A percentile compares a stretch with the other conserved stretches of the same genome.
Evolutionary conservation across 2,888 invertebrate genomes (phyloP).

Genomic region (Drosophila mayaguana): DNA sequence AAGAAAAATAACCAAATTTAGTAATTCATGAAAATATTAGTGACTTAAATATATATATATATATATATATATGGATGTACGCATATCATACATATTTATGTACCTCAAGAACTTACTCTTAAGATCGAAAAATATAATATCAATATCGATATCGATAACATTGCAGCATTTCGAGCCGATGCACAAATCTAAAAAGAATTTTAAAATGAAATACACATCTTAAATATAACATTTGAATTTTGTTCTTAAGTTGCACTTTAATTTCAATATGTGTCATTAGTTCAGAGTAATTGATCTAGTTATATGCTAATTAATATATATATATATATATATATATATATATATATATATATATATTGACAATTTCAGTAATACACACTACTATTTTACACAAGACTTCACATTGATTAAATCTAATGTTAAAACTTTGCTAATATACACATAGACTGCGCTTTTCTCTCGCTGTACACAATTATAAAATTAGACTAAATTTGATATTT

Average conservation of each 20-base stretch:
- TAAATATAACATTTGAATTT: neutral
- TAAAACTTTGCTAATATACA: slow-evolving; percentile 10
- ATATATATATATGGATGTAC: too few relatives aligned
- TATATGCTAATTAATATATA: slow-evolving; percentile 7
- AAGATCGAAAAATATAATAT: too few relatives aligned
- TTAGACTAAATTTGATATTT: slow-evolving; percentile 1
- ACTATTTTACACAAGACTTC: neutral
- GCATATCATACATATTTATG: too few relatives aligned
- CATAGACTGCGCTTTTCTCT: neutral
- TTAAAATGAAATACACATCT: too few relatives aligned
- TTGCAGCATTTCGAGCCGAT: too few relatives aligned
- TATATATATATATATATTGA: neutral
- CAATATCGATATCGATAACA: too few relatives aligned
- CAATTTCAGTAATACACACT: neutral
- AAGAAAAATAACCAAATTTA: too few relatives aligned
- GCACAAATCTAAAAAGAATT: too few relatives aligned
- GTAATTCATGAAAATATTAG: too few relatives aligned
- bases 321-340: neutral
- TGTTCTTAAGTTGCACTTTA: slow-evolving; percentile 12
- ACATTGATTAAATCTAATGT: neutral
- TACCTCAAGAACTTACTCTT: too few relatives aligned
- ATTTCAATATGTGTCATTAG: slow-evolving; percentile 2
- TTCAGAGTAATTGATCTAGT: slow-evolving; percentile 13
- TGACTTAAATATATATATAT: too few relatives aligned
- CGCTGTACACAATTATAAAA: slow-evolving; percentile 14